Conservation (phyloP, 2,888 invertebrate genomes). For the Drosophila anomelani region DNA sequence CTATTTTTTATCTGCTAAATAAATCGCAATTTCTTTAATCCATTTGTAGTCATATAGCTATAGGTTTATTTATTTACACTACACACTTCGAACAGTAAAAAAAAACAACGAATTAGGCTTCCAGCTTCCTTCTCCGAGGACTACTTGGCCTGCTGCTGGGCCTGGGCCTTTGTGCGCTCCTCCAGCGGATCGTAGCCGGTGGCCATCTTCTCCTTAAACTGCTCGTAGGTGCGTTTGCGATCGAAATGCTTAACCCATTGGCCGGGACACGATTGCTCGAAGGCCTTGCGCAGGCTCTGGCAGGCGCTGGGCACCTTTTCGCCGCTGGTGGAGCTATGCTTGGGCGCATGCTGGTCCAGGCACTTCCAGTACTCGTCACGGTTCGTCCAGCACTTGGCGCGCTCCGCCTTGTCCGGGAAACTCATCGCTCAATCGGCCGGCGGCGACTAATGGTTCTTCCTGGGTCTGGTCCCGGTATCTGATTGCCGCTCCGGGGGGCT, state of each 20-base stretch:
- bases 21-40: not conserved
- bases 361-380: conserved; percentile 96
- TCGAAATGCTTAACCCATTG: conserved; percentile 98
- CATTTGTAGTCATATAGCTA: conserved; percentile 28
- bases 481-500: not conserved
- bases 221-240: conserved; percentile 93
- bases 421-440: conserved; percentile 86
- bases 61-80: conserved; percentile 60
- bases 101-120: conserved; percentile 48
- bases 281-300: conserved; percentile 89
- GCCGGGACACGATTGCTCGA: conserved; percentile 91
- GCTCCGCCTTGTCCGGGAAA: conserved; percentile 92
- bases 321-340: conserved; percentile 85
- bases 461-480: not conserved
- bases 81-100: conserved; percentile 61
- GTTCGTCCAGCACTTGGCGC: conserved; percentile 93
- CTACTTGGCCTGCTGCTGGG: conserved; percentile 47
- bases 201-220: conserved; percentile 94
- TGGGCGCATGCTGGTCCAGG: conserved; percentile 89
- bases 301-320: conserved; percentile 87
- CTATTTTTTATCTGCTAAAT: not conserved
- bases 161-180: conserved; percentile 46
- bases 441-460: not conserved
- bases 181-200: conserved; percentile 92
- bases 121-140: not conserved